Evolutionary conservation across 1,140 invertebrate genomes (phyloP), one percentile per base, ranked within the genome.

Genomic region (Orchesella cincta): DNA sequence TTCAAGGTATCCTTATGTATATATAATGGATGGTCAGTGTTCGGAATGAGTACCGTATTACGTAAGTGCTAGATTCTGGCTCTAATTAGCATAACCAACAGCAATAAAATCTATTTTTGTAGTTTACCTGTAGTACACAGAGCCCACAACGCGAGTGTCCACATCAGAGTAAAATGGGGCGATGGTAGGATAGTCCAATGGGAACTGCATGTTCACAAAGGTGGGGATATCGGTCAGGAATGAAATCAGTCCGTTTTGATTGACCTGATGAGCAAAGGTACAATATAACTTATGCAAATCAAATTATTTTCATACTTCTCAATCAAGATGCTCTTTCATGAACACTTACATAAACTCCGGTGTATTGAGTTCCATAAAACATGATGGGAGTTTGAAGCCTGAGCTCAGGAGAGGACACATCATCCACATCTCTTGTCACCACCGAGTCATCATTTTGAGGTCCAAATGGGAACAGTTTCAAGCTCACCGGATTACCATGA

Each of bases 151-250:
- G n/a, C 89, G 88, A 0, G 91, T 94, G 83, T 98, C 95, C 0
- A 98, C 90, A 84, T 98, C 96, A 0, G 93, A 90, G 83, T 97
- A 96, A 77, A 98, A 92, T 0, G 93, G 93, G 0, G 95, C 93
- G 78, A 98, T 94, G 0, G 94, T 89, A 0, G 95, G 93, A 85
- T 95, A 94, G 76, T 94, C 93, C 77, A 97, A 86, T 2, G 96
- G 96, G 85, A 98, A 95, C 82, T 94, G 92, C 18, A 93, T 90
- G 84, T 95, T 96, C 80, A 94, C 89, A 83, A 94, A 96, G 62
- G 89, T 88, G 23, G 93, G 90, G 76, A 97, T 92, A 67, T 95
- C 92, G 16, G 92, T 92, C 80, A 92, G 87, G 83, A 98, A 97
- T 1, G 95, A 95, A n/a, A 98, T 82, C 18, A 97, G 87, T 34